Base-by-base conservation (phyloP, 2,888 invertebrate genomes). In the Lucinisca nassula region DNA sequence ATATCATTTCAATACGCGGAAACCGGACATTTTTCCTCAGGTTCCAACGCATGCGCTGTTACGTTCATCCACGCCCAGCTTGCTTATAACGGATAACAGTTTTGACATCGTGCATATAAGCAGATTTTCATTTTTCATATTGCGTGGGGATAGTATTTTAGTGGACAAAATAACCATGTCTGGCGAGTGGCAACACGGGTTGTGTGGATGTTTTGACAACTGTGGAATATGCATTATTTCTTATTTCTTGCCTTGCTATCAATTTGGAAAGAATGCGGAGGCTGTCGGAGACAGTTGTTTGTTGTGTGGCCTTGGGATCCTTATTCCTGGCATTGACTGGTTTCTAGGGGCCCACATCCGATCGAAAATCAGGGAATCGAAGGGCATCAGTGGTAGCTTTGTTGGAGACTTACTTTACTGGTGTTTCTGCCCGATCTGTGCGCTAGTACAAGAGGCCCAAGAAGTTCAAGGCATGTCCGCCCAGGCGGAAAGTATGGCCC, bases 181-280 rank as follows among this genome's bases (percentile, higher is more conserved):
- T 21, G 91, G 88, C 1, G 90, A 93, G 58, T 94, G 92, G 90
- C 94, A 95, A 81, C 94, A 95, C 78, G 95, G 95, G 58, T 88
- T 96, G 40, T 95, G 90, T 81, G 95, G 96, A 32, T 96, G 95
- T 87, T 96, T 96, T 88, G 95, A 95, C 89, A 95, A 96, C 92
- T 92, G 92, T 77, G 90, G 91, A 30, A 67, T 95, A 45, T 96
- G 96, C 82, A 89, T 95, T 75, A 92, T 95, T 77, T 94, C 95
- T 24, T 95, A 93, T 88, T 90, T 95, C 37, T 87, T 94, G 17
- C 96, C 96, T 12, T 96, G 96, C 82, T 95, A 95, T 91, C 94
- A 94, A 70, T 95, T 95, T 72, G 96, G 96, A 8, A 95, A 95
- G 89, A 95, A 94, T 87, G 95, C 95, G 0, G 95, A 96, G 80